Conservation (phyloP, 2,797 vertebrate species). For the Channallabes apus region DNA sequence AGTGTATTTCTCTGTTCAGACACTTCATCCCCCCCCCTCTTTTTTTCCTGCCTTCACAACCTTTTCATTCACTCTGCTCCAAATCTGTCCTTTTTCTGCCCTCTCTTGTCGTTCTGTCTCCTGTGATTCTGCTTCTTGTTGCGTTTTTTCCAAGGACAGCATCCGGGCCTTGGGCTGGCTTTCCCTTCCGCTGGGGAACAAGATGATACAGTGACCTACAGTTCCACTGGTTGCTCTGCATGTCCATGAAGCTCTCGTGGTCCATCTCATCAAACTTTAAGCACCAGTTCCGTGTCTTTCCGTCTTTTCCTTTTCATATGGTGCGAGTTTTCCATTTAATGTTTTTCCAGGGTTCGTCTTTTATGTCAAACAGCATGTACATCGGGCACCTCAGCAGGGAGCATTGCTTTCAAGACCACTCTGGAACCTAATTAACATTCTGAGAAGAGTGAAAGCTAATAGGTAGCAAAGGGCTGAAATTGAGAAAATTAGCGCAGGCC, state of each 20-base stretch:
- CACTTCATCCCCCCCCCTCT: background rate
- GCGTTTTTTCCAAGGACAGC: slow-evolving; percentile 42
- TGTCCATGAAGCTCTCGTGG: slow-evolving; percentile 26
- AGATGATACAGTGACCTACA: background rate
- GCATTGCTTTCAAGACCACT: slow-evolving; percentile 13
- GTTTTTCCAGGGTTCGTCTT: slow-evolving; percentile 32
- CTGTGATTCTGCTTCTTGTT: slow-evolving; percentile 29
- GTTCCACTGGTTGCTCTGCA: background rate
- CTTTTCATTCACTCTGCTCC: slow-evolving; percentile 29
- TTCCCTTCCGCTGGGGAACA: slow-evolving; percentile 30
- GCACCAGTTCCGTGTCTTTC: slow-evolving; percentile 27
- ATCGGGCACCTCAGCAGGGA: slow-evolving; percentile 46
- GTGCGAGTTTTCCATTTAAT: slow-evolving; percentile 6
- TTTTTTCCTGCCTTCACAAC: background rate
- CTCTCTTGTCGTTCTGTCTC: background rate
- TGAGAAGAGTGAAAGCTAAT: slow-evolving; percentile 42
- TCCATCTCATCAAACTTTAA: slow-evolving; percentile 53
- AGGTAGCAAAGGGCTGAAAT: slow-evolving; percentile 41
- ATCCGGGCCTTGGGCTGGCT: slow-evolving; percentile 22
- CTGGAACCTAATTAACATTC: slow-evolving; percentile 53
- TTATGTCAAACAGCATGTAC: slow-evolving; percentile 29
- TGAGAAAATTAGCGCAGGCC: slow-evolving; percentile 44
- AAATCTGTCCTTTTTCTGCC: slow-evolving; percentile 29
- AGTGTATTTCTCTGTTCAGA: background rate
- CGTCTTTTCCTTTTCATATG: background rate